Conservation (phyloP, 2,113 vertebrate genomes). For the Gadus macrocephalus region DNA sequence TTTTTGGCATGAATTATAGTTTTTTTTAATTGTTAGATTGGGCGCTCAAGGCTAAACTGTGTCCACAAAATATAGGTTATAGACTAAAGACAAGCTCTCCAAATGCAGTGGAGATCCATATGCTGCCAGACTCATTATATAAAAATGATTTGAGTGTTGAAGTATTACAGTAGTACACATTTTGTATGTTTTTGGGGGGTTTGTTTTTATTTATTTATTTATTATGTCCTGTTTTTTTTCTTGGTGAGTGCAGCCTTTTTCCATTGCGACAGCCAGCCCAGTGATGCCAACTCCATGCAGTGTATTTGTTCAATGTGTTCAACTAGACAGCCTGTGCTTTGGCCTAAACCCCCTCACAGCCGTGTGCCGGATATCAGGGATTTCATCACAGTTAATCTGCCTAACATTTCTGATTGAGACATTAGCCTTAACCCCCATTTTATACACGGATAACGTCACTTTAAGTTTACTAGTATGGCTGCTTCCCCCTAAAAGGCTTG, state of each 20-base stretch:
- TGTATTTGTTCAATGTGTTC: slow-evolving; percentile 46
- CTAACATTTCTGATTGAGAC: slow-evolving; percentile 67
- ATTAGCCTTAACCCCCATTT: slow-evolving; percentile 75
- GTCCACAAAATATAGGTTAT: neutral
- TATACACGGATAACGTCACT: slow-evolving; percentile 48
- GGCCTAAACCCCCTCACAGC: slow-evolving; percentile 68
- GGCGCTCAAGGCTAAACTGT: neutral
- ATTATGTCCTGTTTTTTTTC: slow-evolving; percentile 62
- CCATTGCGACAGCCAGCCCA: slow-evolving; percentile 1
- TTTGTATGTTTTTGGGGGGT: slow-evolving; percentile 35
- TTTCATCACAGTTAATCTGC: slow-evolving; percentile 68
- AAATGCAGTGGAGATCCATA: neutral
- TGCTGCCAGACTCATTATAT: neutral
- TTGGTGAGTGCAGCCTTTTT: slow-evolving; percentile 48
- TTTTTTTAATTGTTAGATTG: neutral
- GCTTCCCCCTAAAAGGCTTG: slow-evolving; percentile 41
- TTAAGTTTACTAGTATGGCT: slow-evolving; percentile 67
- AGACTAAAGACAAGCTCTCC: neutral
- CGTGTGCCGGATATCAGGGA: slow-evolving; percentile 77
- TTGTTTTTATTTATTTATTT: slow-evolving; percentile 63
- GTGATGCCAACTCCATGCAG: slow-evolving; percentile 35
- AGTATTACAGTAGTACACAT: slow-evolving; percentile 34
- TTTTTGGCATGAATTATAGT: neutral
- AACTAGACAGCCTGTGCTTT: slow-evolving; percentile 67
- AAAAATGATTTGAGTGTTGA: neutral